A percentile compares a stretch with the other conserved stretches of the same genome.
phyloP scores from a whole-genome alignment of 2,797 vertebrate genomes.

The Rhinatrema bivittatum region DNA sequence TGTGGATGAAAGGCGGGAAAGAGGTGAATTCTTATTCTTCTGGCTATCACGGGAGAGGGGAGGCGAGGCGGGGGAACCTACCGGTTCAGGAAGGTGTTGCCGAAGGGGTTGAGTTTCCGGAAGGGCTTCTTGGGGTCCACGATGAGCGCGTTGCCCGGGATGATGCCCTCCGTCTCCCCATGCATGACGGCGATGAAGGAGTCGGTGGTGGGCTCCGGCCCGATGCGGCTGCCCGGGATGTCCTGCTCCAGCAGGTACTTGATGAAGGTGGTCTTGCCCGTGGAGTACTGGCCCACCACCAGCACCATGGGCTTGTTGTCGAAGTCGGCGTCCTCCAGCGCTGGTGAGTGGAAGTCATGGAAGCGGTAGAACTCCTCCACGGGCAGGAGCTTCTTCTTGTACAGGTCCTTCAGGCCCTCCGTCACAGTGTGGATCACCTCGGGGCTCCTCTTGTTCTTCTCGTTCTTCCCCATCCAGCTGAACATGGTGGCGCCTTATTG shows the following conservation, averaged over 20 bases:
- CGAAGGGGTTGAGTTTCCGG: conserved; percentile 88
- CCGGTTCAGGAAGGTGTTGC: conserved; percentile 92
- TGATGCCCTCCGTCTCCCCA: conserved; percentile 73
- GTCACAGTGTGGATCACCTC: conserved; percentile 87
- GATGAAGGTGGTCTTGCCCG: conserved; percentile 90
- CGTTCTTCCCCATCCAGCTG: conserved; percentile 80
- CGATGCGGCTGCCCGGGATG: conserved; percentile 81
- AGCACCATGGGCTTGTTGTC: conserved; percentile 92
- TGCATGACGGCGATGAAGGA: conserved; percentile 92
- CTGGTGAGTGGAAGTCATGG: conserved; percentile 80
- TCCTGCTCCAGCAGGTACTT: conserved; percentile 90
- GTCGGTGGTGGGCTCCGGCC: conserved; percentile 88
- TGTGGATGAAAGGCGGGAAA: too few species aligned
- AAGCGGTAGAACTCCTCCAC: conserved; percentile 84
- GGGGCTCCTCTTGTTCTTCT: conserved; percentile 67
- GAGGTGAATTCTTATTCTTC: too few species aligned
- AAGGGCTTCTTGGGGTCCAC: conserved; percentile 91
- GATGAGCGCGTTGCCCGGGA: conserved; percentile 84
- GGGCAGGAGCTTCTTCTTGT: conserved; percentile 77
- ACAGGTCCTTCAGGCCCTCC: conserved; percentile 83
- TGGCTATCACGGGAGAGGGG: too few species aligned
- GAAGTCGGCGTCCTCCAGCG: conserved; percentile 85
- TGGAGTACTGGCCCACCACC: conserved; percentile 88
- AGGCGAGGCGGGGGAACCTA: conserved; percentile 40
- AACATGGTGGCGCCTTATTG: conserved; percentile 68